phyloP scores from a whole-genome alignment of 1,140 invertebrate genomes.

The Hirudo medicinalis region DNA sequence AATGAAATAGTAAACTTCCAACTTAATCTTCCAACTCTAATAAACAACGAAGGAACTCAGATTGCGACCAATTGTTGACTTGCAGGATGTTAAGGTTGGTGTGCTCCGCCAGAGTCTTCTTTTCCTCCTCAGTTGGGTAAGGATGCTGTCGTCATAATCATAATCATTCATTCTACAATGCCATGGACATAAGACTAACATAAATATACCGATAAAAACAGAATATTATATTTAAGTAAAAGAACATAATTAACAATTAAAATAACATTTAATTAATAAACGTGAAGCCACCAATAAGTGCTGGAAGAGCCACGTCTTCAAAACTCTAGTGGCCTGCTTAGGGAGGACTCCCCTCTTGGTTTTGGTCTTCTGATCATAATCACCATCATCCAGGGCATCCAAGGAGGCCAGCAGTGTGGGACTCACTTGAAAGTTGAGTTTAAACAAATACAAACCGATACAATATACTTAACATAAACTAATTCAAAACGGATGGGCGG shows the following conservation, averaged over 20 bases:
- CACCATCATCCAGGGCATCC: slow-evolving; percentile 10
- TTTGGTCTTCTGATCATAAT: slow-evolving; percentile 14
- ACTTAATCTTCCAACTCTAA: no score
- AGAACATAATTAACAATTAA: not conserved
- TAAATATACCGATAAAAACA: not conserved
- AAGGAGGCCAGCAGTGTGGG: slow-evolving; percentile 11
- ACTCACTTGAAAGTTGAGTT: slow-evolving; percentile 10
- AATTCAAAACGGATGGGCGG: no score
- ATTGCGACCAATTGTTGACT: slow-evolving; percentile 45
- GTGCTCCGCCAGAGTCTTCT: slow-evolving; percentile 67
- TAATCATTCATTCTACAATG: not conserved
- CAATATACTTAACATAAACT: no score
- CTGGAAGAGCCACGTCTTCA: slow-evolving; percentile 83
- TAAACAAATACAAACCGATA: no score
- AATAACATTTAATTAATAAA: not conserved
- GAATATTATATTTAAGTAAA: not conserved
- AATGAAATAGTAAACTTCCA: no score
- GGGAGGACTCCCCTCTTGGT: slow-evolving; percentile 57
- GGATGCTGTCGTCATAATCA: slow-evolving; percentile 47
- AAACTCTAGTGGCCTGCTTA: slow-evolving; percentile 75
- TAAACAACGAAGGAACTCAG: not conserved
- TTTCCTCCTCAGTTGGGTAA: slow-evolving; percentile 83
- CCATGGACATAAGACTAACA: not conserved
- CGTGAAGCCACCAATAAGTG: slow-evolving; percentile 64
- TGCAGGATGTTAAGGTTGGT: slow-evolving; percentile 64